phyloP scores from a whole-genome alignment of 2,888 invertebrate species.

The Pheosia tremula region DNA sequence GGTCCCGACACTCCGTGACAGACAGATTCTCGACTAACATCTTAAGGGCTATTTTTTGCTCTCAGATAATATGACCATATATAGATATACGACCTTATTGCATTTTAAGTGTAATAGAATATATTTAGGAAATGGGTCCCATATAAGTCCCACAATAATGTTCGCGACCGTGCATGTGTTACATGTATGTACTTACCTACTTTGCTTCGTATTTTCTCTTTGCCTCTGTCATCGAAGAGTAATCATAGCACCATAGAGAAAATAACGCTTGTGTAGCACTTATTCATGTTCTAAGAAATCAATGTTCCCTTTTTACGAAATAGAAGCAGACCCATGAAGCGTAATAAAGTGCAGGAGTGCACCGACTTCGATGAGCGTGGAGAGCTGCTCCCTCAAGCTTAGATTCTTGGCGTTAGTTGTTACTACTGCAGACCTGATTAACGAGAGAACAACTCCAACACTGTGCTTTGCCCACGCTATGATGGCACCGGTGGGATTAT shows the following conservation, averaged over 20 bases:
- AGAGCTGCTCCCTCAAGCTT: constrained; percentile 53
- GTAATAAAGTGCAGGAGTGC: constrained; percentile 10
- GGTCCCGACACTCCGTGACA: no score
- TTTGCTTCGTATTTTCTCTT: no score
- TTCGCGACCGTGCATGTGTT: no score
- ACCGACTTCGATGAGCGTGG: constrained; percentile 52
- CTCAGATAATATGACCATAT: no score
- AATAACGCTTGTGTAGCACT: background rate
- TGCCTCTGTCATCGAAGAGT: background rate
- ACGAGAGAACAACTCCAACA: constrained; percentile 57
- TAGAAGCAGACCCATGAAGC: constrained; percentile 42
- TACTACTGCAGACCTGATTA: constrained; percentile 64
- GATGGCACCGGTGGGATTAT: constrained; percentile 59
- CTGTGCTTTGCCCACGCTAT: constrained; percentile 58
- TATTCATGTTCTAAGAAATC: constrained; percentile 5
- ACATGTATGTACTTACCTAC: no score
- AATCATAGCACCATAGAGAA: background rate
- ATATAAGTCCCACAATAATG: no score
- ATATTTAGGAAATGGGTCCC: no score
- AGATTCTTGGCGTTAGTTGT: constrained; percentile 59
- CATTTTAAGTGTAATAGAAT: no score
- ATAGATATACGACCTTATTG: no score
- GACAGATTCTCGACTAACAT: no score
- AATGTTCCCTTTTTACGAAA: background rate
- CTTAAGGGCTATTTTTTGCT: no score